Evolutionary conservation across 2,888 invertebrate genomes (phyloP).

Genomic region (Notodromas monacha): DNA sequence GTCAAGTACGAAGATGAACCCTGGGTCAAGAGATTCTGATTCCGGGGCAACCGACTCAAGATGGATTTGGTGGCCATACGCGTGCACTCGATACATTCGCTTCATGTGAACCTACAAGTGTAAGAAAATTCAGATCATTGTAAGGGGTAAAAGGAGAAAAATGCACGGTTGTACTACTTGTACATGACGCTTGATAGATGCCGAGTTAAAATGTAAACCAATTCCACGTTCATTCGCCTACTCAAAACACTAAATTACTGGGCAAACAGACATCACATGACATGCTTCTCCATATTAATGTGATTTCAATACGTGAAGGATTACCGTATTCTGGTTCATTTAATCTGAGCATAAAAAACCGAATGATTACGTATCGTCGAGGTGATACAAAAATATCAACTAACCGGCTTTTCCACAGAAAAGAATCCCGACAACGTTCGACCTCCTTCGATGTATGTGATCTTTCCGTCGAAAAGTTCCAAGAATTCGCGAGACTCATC

Average conservation of each 20-base stretch:
- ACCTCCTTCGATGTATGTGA: slow-evolving; percentile 90
- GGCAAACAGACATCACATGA: too few species aligned
- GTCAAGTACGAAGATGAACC: slow-evolving; percentile 70
- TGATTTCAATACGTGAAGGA: too few species aligned
- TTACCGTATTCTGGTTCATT: too few species aligned
- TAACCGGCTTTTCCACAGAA: slow-evolving; percentile 62
- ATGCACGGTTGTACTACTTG: too few species aligned
- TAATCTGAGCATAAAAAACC: too few species aligned
- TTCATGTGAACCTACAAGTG: slow-evolving; percentile 37
- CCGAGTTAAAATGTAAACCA: too few species aligned
- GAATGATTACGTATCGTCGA: too few species aligned
- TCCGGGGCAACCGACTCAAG: slow-evolving; percentile 49
- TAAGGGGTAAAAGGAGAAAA: too few species aligned
- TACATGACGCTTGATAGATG: too few species aligned
- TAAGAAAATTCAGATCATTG: too few species aligned
- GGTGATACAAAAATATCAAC: too few species aligned
- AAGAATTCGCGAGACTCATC: slow-evolving; percentile 92
- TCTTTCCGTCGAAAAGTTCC: slow-evolving; percentile 52
- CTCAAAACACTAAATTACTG: slow-evolving; percentile 1
- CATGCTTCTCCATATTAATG: too few species aligned
- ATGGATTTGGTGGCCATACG: slow-evolving; percentile 46
- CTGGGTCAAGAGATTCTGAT: slow-evolving; percentile 43
- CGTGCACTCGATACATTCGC: slow-evolving; percentile 57
- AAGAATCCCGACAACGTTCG: slow-evolving; percentile 86
- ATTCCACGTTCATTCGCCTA: not conserved